Percentiles rank a stretch among this genome's conserved stretches.
Evolutionary conservation across 2,113 vertebrate species (phyloP).

Genomic region (Centropus bengalensis): DNA sequence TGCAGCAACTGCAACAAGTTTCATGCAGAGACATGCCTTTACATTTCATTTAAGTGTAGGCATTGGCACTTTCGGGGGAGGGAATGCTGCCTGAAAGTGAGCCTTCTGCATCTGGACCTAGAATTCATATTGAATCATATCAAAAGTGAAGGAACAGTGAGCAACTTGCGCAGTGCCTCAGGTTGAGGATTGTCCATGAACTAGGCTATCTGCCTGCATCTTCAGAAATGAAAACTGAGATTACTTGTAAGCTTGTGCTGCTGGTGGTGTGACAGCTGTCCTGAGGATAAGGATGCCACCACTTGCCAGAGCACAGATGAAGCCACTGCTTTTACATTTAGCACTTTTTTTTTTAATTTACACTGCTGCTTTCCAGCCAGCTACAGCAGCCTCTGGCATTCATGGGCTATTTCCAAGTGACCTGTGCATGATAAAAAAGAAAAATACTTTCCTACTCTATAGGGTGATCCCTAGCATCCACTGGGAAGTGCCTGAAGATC

Average conservation of each 20-base stretch:
- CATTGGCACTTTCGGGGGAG: neutral
- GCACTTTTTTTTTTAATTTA: neutral
- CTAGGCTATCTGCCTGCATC: neutral
- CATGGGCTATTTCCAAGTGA: neutral
- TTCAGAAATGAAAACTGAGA: neutral
- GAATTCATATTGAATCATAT: neutral
- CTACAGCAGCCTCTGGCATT: neutral
- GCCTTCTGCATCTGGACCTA: neutral
- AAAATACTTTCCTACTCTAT: neutral
- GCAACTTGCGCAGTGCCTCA: neutral
- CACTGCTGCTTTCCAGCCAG: neutral
- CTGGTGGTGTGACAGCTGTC: neutral
- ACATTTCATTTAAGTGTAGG: neutral
- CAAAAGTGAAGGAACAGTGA: neutral
- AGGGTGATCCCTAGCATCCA: neutral
- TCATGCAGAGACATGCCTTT: slow-evolving; percentile 36
- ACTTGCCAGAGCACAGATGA: neutral
- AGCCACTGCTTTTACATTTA: neutral
- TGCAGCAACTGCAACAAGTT: slow-evolving; percentile 34
- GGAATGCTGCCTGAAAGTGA: slow-evolving; percentile 4
- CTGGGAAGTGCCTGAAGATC: neutral
- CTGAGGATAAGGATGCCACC: neutral
- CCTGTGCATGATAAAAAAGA: neutral
- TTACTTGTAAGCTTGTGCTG: neutral
- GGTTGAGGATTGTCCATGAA: neutral